A percentile compares a stretch with the other conserved stretches of the same genome.
phyloP scores from a whole-genome alignment of 1,140 invertebrate genomes.

The Drosophila erecta region DNA sequence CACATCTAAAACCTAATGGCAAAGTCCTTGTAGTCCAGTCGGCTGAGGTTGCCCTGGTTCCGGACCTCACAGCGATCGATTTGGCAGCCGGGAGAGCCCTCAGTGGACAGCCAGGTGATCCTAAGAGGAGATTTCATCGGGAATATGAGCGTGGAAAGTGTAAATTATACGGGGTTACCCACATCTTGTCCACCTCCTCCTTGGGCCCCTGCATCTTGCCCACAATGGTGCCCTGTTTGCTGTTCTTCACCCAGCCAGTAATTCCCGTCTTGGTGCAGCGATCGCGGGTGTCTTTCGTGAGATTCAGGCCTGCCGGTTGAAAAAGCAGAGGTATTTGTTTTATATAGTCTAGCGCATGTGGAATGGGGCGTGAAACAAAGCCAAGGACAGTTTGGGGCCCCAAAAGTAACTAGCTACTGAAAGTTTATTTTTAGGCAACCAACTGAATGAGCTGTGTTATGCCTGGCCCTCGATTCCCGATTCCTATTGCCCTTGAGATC shows the following conservation, averaged over 20 bases:
- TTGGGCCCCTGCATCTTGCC: slow-evolving; percentile 94
- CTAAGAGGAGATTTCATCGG: slow-evolving; percentile 84
- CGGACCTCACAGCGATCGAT: slow-evolving; percentile 92
- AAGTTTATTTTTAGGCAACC: slow-evolving; percentile 57
- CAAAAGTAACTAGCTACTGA: slow-evolving; percentile 44
- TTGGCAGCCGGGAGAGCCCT: slow-evolving; percentile 93
- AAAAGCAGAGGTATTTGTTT: slow-evolving; percentile 13
- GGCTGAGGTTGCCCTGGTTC: slow-evolving; percentile 92
- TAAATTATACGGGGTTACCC: slow-evolving; percentile 85
- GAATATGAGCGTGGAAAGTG: not conserved
- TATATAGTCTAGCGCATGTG: slow-evolving; percentile 34
- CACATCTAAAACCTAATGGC: slow-evolving; percentile 91
- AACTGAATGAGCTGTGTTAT: not conserved
- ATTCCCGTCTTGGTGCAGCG: slow-evolving; percentile 89
- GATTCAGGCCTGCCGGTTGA: slow-evolving; percentile 90
- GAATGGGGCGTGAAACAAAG: slow-evolving; percentile 40
- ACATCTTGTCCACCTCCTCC: slow-evolving; percentile 93
- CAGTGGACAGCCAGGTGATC: slow-evolving; percentile 92
- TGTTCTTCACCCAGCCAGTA: slow-evolving; percentile 96
- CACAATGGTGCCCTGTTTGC: slow-evolving; percentile 93
- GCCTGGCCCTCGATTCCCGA: no score
- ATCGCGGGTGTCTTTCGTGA: slow-evolving; percentile 94
- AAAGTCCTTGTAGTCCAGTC: slow-evolving; percentile 92
- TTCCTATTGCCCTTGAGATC: not conserved
- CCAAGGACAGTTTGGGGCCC: slow-evolving; percentile 56